Evolutionary conservation across 2,113 vertebrate species (phyloP), one percentile per base, ranked within the genome.

Genomic region (Psittacus erithacus): DNA sequence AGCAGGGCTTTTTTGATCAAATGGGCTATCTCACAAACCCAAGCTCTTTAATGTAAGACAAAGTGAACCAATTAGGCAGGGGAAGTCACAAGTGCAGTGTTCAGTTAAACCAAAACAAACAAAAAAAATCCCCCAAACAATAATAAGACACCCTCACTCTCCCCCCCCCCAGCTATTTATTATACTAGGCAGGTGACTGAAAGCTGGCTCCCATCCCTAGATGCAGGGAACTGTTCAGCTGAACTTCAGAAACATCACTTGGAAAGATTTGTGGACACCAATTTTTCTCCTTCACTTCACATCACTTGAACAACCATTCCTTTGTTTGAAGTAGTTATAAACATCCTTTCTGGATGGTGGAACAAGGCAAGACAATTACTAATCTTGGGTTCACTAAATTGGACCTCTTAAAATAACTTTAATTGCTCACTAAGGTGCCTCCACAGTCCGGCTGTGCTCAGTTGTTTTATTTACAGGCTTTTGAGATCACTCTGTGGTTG

Each of bases 121-220:
- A 15, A 3, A 5, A 31, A 38, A 23, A 0, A 0, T 3, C 4
- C 4, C 2, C 38, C 23, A 6, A 68, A 2, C 29, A 84, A 5
- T 33, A 43, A 3, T 11, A 13, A 4, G 47, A 49, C 47, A 49
- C 47, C 16, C 13, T 13, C 41, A 13, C 3, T 3, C 46, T 2
- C 14, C 14, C 17, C 3, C 11, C 10, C 17, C 4, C 19, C 7
- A 4, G 6, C 43, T 39, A 5, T 29, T 75, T 63, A 15, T 9
- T 1, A 0, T 41, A 4, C 14, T 53, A 5, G 11, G 33, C 18
- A 17, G 3, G 4, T 65, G 28, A 10, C 9, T n/a, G 38, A 35
- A 74, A 41, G 44, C 50, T 29, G 73, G 8, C 16, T 90, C 19
- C 22, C 13, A 2, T 69, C 39, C 8, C 29, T 75, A 25, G 12